Base-by-base conservation (phyloP, 2,888 invertebrate species). In the Dryobota labecula region DNA sequence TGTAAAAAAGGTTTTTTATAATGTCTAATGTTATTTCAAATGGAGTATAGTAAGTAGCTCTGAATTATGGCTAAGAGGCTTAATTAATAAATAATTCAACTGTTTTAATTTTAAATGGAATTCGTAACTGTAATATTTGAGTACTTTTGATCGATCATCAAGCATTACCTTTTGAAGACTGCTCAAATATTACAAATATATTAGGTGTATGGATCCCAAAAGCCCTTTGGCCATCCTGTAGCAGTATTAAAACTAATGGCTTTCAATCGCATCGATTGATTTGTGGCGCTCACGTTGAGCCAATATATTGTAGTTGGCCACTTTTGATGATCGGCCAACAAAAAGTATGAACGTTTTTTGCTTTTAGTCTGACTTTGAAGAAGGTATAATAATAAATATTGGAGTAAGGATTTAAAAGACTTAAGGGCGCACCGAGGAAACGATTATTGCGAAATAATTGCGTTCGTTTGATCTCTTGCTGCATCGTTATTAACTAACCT, bases 171-270 rank as follows among this genome's bases (percentile, higher is more conserved):
- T 41, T 18, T 7, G 7, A 11, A 41, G 8, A 30, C 3, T 27
- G 3, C n/a, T 33, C 2, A 20, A 43, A 43, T 43, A 20, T 36
- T 36, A 36, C 7, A 36, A 36, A 36, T 8, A 36, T 0, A n/a
- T 41, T 51, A 9, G 2, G 0, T 57, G 27, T 36, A 73, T 54
- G 1, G 78, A 67, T 38, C 73, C 72, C 53, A 47, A 65, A 24
- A 27, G 15, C 38, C 13, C 36, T 58, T 70, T 9, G 36, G 27
- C 36, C n/a, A 49, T 54, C 30, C 41, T 24, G 60, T 18, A 13
- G 18, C 13, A 54, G 18, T 72, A 70, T 78, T 38, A 51, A 62
- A 49, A 58, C 78, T 82, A 82, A 78, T 80, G 72, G 78, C 11
- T 53, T 60, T 67, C 62, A 53, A 64, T 70, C 49, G 45, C 33